Evolutionary conservation across 2,797 vertebrate genomes (phyloP), one percentile per base, ranked within the genome.

Genomic region (Sebastes matsubarae): DNA sequence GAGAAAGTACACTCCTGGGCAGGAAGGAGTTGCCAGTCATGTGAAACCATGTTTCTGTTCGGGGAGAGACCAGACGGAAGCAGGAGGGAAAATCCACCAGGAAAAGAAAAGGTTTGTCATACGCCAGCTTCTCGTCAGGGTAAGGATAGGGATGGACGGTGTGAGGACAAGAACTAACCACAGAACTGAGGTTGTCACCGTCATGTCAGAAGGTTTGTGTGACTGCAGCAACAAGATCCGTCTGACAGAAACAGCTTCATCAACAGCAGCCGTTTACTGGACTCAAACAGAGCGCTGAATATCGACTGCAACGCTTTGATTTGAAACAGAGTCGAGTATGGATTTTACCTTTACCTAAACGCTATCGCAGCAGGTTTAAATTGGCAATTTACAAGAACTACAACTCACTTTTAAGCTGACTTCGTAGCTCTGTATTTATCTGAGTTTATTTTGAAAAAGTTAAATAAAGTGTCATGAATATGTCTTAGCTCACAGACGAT

Each of bases 21-120:
- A 83, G 63, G 69, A 90, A 77, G 68, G 52, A 76, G 67, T 55
- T 7, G 46, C 42, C 81, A 85, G 55, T 90, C 87, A 84, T 86
- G 87, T 92, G 87, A 85, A 91, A 88, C 34, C 25, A 20, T 29
- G 65, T 76, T 75, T 79, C 27, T 86, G 81, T 87, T 86, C 3
- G 8, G 70, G 72, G 81, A 85, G 10, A 72, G 67, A 67, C 25
- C 63, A 83, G 52, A 80, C 70, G 63, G 69, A 77, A 8, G 25
- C 76, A 72, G 50, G 14, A 1, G 61, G 46, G 68, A 6, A 81
- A 84, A 75, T 81, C 65, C 80, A 72, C 27, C 57, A 59, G 81
- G 76, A 22, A 55, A 65, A 55, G 20, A 57, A 79, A 64, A 29
- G 14, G 52, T 14, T 66, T 67, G 34, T 70, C 50, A 25, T 13